Percentiles rank a stretch among this genome's conserved stretches.
Conservation (phyloP, 2,113 vertebrate genomes). For the Cynopterus brachyotis region DNA sequence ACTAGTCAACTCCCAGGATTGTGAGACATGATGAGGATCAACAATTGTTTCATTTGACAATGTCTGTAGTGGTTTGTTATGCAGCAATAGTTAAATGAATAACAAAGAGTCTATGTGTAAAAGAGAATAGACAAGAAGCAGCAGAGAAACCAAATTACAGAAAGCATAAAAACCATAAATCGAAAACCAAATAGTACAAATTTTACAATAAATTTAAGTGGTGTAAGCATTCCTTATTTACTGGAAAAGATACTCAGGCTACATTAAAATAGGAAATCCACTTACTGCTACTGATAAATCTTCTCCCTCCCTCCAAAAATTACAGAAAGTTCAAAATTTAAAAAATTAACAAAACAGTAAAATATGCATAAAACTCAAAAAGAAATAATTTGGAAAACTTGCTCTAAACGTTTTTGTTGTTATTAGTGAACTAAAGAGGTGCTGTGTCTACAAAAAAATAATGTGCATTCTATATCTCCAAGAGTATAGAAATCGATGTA, state of each 20-base stretch:
- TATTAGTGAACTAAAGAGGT: neutral
- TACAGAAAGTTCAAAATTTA: neutral
- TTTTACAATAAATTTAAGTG: neutral
- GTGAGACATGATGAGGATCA: neutral
- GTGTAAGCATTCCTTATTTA: neutral
- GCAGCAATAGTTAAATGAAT: neutral
- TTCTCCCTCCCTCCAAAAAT: neutral
- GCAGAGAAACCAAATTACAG: neutral
- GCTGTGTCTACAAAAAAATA: neutral
- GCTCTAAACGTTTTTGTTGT: neutral
- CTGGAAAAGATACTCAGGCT: neutral
- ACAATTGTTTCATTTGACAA: neutral
- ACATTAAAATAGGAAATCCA: neutral
- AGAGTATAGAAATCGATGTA: neutral
- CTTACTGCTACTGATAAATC: neutral
- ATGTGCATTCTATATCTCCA: neutral
- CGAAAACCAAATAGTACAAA: neutral
- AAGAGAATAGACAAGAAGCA: neutral
- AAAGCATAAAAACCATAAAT: neutral
- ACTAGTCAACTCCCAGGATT: neutral
- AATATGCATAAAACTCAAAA: neutral
- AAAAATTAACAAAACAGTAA: neutral
- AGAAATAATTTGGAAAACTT: neutral
- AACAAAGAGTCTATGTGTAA: neutral
- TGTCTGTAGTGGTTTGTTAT: neutral